phyloP scores from a whole-genome alignment of 2,888 invertebrate genomes.

The Argyra leucocephala region DNA sequence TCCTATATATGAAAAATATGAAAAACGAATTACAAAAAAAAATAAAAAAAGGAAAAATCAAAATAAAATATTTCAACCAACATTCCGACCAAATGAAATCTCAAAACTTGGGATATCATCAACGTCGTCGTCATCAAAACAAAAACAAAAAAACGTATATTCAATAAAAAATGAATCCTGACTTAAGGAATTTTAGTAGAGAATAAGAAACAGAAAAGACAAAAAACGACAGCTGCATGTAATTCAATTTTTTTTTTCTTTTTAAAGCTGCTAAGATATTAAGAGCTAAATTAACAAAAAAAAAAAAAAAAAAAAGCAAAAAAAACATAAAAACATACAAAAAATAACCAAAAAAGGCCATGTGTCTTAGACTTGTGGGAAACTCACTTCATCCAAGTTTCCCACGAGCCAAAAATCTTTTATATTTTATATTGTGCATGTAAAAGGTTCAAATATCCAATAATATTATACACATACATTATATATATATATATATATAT shows the following conservation, averaged over 20 bases:
- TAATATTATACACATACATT: slow-evolving; percentile 11
- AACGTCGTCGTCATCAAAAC: neutral
- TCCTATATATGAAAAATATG: too few species aligned
- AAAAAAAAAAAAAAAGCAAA: slow-evolving; percentile 13
- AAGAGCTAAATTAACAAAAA: slow-evolving; percentile 7
- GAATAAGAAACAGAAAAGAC: slow-evolving; percentile 14
- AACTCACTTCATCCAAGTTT: slow-evolving; percentile 41
- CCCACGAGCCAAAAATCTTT: slow-evolving; percentile 43
- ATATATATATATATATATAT: neutral
- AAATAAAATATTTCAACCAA: too few species aligned
- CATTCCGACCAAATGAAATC: neutral
- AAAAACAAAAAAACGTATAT: neutral
- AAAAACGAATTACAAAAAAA: neutral
- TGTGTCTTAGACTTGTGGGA: slow-evolving; percentile 42
- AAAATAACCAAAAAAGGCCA: slow-evolving; percentile 32
- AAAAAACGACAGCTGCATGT: slow-evolving; percentile 21
- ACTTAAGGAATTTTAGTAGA: slow-evolving; percentile 13
- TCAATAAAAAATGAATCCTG: neutral
- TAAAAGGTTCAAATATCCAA: slow-evolving; percentile 12
- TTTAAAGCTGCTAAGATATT: slow-evolving; percentile 15
- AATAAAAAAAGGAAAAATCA: neutral
- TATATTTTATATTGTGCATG: slow-evolving; percentile 18
- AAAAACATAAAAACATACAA: too few species aligned
- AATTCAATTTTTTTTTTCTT: slow-evolving; percentile 10
- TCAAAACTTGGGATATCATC: neutral